Evolutionary conservation across 2,888 invertebrate species (phyloP).

Genomic region (Drosophila tripunctata): DNA sequence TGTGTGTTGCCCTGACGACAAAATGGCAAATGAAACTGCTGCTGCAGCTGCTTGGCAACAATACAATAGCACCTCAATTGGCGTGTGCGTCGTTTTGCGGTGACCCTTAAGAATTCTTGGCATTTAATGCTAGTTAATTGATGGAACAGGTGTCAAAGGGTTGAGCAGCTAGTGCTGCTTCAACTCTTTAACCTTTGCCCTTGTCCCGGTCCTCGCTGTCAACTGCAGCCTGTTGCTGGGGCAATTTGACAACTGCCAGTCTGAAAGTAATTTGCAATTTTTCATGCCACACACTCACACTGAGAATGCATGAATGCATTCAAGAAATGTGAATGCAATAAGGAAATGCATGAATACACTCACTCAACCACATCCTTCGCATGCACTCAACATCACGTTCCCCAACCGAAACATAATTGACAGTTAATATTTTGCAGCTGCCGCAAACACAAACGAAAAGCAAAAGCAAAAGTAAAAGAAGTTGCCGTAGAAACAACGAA

Average conservation of each 20-base stretch:
- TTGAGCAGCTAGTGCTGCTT: neutral
- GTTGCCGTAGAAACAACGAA: constrained; percentile 13
- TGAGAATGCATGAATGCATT: constrained; percentile 21
- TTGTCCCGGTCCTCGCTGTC: neutral
- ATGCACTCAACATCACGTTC: constrained; percentile 6
- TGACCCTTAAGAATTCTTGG: constrained; percentile 8
- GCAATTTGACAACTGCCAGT: constrained; percentile 46
- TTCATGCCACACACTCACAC: constrained; percentile 29
- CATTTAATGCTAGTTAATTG: constrained; percentile 29
- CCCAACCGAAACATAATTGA: constrained; percentile 58
- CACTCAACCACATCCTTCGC: neutral
- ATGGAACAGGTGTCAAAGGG: constrained; percentile 24
- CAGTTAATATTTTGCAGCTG: constrained; percentile 71
- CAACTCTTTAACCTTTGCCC: neutral
- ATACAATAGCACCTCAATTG: constrained; percentile 59
- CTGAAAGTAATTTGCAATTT: constrained; percentile 30
- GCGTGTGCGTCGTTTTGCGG: neutral
- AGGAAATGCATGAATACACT: neutral
- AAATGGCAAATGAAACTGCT: constrained; percentile 45
- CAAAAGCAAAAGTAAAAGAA: neutral
- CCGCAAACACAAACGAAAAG: constrained; percentile 15
- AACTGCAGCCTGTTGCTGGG: constrained; percentile 15
- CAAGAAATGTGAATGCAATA: constrained; percentile 34
- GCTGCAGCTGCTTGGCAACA: constrained; percentile 32
- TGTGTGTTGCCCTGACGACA: constrained; percentile 28